Evolutionary conservation across 2,888 invertebrate genomes (phyloP), one percentile per base, ranked within the genome.

Genomic region (Synanthedon vespiformis): DNA sequence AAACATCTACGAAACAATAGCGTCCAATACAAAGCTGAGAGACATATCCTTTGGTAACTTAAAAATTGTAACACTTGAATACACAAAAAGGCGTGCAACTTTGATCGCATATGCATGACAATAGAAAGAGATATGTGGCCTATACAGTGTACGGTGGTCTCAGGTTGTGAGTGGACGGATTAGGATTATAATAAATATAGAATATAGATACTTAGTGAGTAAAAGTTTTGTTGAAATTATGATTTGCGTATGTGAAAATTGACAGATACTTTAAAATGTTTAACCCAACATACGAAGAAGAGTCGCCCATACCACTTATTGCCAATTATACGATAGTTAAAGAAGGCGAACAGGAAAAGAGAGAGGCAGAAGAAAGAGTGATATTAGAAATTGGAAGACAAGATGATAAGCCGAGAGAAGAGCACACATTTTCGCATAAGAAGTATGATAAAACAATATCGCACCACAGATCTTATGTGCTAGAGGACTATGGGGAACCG

Each of bases 41-140:
- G 14, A 44, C 34, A 44, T 14, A 2, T 44, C 44, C 68, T 67
- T 67, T 67, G 66, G 71, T 73, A 73, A 74, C 70, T 72, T 70
- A 79, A 80, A 34, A 78, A 70, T 71, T 72, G 68, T 68, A 62
- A 57, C 85, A 87, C 86, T 85, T 88, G 88, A 82, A 82, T 79
- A 81, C 80, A 88, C 79, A 79, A 71, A 65, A 72, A 70, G 27
- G 12, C 58, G 57, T 57, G 55, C 65, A 63, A 70, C 70, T 83
- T 82, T 85, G 80, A 86, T 86, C 79, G 73, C 76, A 86, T 87
- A 84, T 86, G 70, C 86, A 86, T 87, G 68, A 87, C 86, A 87
- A 87, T 74, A 70, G 82, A 52, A 58, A 68, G 16, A 67, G 67
- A 76, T 72, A 67, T 68, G 68, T 76, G 68, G 73, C 72, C 75